A percentile compares a stretch with the other conserved stretches of the same genome.
Evolutionary conservation across 2,888 invertebrate genomes (phyloP).

Genomic region (Halocaridina rubra): DNA sequence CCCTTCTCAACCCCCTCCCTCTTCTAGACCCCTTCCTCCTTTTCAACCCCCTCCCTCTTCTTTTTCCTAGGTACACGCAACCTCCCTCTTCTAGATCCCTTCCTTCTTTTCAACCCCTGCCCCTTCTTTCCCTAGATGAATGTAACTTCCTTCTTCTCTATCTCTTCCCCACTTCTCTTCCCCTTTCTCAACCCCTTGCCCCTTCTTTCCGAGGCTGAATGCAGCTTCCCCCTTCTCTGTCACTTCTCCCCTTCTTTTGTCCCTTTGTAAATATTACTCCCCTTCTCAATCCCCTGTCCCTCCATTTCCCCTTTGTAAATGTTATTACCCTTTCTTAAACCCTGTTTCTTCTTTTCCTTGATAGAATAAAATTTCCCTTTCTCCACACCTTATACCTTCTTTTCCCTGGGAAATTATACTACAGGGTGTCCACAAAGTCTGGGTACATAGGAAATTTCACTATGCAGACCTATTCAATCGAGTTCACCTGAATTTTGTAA

Average conservation of each 20-base stretch:
- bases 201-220: not conserved
- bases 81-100: not conserved
- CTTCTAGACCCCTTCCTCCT: no score
- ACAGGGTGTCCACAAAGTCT: no score
- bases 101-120: not conserved
- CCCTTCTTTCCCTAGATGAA: not conserved
- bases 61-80: no score
- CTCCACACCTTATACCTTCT: no score
- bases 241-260: not conserved
- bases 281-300: not conserved
- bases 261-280: not conserved
- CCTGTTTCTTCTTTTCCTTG: not conserved
- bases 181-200: not conserved
- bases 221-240: not conserved
- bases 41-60: no score
- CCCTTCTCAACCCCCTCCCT: no score
- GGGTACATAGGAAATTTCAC: no score
- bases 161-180: not conserved
- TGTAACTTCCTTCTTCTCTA: not conserved
- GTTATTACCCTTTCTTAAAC: not conserved
- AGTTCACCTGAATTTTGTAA: no score
- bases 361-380: no score
- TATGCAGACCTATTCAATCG: no score
- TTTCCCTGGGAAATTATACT: no score
- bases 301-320: not conserved